A percentile compares a stretch with the other conserved stretches of the same genome.
phyloP scores from a whole-genome alignment of 2,888 invertebrate species.

The Muschampia staudingeri region DNA sequence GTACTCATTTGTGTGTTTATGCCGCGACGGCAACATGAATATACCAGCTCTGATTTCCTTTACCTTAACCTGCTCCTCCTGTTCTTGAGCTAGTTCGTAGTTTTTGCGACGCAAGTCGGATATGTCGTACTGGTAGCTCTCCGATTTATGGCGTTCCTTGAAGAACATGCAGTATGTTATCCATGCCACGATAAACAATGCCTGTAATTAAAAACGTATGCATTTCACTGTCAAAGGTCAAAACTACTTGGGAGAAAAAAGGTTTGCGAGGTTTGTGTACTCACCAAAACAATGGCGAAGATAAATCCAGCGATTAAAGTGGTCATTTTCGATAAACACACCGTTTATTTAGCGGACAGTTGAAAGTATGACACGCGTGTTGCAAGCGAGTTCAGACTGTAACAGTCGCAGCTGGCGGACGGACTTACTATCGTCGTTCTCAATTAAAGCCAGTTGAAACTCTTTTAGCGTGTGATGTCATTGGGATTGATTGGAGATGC shows the following conservation, averaged over 20 bases:
- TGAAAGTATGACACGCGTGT: slow-evolving; percentile 76
- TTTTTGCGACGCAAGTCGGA: slow-evolving; percentile 79
- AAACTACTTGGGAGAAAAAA: slow-evolving; percentile 32
- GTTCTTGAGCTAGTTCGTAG: slow-evolving; percentile 73
- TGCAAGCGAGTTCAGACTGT: slow-evolving; percentile 80
- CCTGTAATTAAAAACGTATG: slow-evolving; percentile 74
- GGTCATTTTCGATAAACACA: slow-evolving; percentile 77
- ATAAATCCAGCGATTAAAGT: slow-evolving; percentile 83
- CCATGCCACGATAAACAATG: slow-evolving; percentile 80
- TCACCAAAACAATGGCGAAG: slow-evolving; percentile 84
- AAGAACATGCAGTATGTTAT: slow-evolving; percentile 87
- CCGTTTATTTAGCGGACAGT: slow-evolving; percentile 63
- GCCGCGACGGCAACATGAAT: slow-evolving; percentile 82
- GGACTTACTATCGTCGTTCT: slow-evolving; percentile 74
- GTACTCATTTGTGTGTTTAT: slow-evolving; percentile 78
- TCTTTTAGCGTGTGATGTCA: slow-evolving; percentile 87
- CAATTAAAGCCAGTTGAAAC: slow-evolving; percentile 85
- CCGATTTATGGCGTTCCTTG: slow-evolving; percentile 83
- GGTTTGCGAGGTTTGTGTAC: slow-evolving; percentile 67
- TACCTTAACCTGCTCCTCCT: slow-evolving; percentile 73
- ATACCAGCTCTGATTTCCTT: slow-evolving; percentile 79
- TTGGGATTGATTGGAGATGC: slow-evolving; percentile 76
- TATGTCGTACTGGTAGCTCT: slow-evolving; percentile 80
- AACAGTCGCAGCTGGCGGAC: slow-evolving; percentile 76
- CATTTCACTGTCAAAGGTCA: neutral